phyloP scores from a whole-genome alignment of 1,140 invertebrate species.

The Eurosta solidaginis region DNA sequence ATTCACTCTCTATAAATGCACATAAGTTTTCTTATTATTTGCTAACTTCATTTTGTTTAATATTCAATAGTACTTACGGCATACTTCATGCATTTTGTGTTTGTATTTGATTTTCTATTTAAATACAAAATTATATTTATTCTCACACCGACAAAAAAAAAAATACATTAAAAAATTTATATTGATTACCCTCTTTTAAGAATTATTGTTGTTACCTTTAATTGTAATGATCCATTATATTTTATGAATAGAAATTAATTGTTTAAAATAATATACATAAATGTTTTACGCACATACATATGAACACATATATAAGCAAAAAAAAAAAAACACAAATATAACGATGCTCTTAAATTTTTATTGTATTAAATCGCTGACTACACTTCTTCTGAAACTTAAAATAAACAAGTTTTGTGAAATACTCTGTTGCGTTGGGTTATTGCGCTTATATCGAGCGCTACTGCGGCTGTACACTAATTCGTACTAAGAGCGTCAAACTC shows the following conservation, averaged over 20 bases:
- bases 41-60: too few species aligned
- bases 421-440: too few species aligned
- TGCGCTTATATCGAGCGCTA: too few species aligned
- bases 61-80: background rate
- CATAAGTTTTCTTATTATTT: too few species aligned
- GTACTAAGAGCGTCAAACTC: too few species aligned
- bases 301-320: constrained; percentile 9
- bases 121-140: background rate
- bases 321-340: background rate
- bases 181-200: background rate
- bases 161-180: background rate
- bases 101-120: background rate
- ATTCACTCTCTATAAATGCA: too few species aligned
- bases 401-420: background rate
- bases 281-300: background rate
- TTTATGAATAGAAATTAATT: constrained; percentile 17
- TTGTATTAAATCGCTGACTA: background rate
- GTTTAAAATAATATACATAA: background rate
- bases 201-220: background rate
- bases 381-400: background rate
- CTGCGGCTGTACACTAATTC: too few species aligned
- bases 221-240: constrained; percentile 5
- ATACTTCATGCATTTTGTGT: background rate
- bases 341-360: constrained; percentile 10
- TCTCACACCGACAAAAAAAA: background rate